Evolutionary conservation across 1,140 invertebrate genomes (phyloP), one percentile per base, ranked within the genome.

Genomic region (Penaeus chinensis): DNA sequence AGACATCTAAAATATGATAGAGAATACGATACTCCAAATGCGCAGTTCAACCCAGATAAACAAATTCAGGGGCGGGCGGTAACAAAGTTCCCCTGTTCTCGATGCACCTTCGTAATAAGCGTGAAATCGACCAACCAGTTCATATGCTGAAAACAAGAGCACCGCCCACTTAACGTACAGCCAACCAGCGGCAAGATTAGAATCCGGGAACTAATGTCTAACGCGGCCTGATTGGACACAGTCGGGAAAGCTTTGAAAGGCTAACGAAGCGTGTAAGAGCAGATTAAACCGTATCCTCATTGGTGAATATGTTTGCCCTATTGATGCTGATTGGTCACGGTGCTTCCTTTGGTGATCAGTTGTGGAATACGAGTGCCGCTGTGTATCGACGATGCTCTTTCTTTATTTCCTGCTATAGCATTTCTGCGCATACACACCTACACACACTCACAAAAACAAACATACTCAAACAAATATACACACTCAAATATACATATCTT

Each of bases 121-220:
- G 83, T 85, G 83, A 85, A 85, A 85, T 85, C 83, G 83, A 78
- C 83, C 83, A 85, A 85, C 83, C 83, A 85, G 71, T 77, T 85
- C 71, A 85, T 85, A 85, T 85, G 63, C 83, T 42, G 76, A 85
- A 78, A 85, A 54, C 71, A 42, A 54, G 54, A 19, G 54, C 42
- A 27, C 61, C 83, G 47, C 69, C 83, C 84, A 62, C 74, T 8
- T 18, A 47, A 19, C 69, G 24, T 16, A 24, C 83, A 60, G 61
- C 84, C 84, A 85, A 79, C 79, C n/a, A 62, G 18, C n/a, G 37
- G 19, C 24, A 37, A 62, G 84, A 62, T 85, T 66, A 79, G 84
- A 85, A 79, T 20, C 74, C 74, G 20, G 62, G 76, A n/a, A 18
- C 7, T 20, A 19, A 24, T 85, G 84, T 85, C 18, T n/a, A 24